A percentile compares a stretch with the other conserved stretches of the same genome.
These are phyloP conservation scores for Enteromius radiatus DNA, from an alignment of 2,797 vertebrate genomes.

Conservation along the genomic window DNA sequence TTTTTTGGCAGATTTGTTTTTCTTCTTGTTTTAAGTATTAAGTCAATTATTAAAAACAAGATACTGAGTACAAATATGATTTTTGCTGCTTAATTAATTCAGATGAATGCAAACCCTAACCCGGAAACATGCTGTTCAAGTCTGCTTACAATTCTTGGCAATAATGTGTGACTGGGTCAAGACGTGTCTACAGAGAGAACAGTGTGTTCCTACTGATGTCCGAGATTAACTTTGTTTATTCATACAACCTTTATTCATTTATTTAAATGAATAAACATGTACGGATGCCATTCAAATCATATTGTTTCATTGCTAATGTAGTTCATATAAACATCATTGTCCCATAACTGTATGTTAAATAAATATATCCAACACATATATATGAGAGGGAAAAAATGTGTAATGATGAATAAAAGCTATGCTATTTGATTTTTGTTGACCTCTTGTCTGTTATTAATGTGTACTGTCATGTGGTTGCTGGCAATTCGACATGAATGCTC, in stretches of 20 bases:
- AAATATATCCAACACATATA: not conserved
- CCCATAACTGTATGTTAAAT: not conserved
- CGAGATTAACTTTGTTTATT: constrained; percentile 14
- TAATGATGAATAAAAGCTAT: not conserved
- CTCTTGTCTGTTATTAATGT: constrained; percentile 1
- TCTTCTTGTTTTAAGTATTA: not conserved
- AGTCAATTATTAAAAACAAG: not conserved
- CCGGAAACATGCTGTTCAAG: not conserved
- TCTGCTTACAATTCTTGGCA: constrained; percentile 13
- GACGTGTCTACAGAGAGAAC: not conserved
- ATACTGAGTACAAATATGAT: not conserved
- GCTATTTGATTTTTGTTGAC: not conserved
- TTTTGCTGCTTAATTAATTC: constrained; percentile 2
- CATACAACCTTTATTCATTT: not conserved
- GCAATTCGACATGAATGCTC: not conserved
- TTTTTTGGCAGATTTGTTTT: not conserved
- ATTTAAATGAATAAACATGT: not conserved
- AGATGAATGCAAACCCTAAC: not conserved
- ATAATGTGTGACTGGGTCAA: not conserved
- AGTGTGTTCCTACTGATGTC: not conserved
- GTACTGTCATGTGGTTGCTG: not conserved
- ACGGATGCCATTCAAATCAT: not conserved
- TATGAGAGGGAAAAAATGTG: not conserved
- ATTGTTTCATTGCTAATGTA: not conserved
- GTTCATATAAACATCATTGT: not conserved